Evolutionary conservation across 2,888 invertebrate species (phyloP).

Genomic region (Mythimna loreyi): DNA sequence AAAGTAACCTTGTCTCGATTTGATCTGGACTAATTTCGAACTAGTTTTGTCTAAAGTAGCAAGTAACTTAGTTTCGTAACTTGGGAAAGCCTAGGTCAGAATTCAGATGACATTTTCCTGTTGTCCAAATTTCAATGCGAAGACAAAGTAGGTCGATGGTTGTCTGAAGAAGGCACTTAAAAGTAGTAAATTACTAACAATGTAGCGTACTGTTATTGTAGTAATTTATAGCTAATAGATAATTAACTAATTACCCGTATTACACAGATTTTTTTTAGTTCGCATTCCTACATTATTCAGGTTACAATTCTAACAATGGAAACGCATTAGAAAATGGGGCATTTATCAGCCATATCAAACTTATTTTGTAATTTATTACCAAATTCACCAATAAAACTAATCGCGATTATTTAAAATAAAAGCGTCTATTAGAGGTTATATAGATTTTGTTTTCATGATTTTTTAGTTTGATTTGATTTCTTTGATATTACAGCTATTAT

Average conservation of each 20-base stretch:
- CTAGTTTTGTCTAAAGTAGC: conserved; percentile 7
- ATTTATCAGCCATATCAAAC: background rate
- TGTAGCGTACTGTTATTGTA: background rate
- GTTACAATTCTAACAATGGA: background rate
- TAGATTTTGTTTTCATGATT: too few species aligned
- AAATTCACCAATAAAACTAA: too few species aligned
- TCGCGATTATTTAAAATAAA: too few species aligned
- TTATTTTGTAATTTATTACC: too few species aligned
- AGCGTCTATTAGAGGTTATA: too few species aligned
- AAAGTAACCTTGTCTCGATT: conserved; percentile 32
- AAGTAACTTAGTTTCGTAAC: conserved; percentile 1
- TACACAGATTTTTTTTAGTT: background rate
- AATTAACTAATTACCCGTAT: conserved; percentile 25
- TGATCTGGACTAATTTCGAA: conserved; percentile 28
- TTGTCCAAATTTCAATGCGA: background rate
- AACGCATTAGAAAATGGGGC: conserved; percentile 5
- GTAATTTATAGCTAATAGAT: background rate
- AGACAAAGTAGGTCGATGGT: background rate
- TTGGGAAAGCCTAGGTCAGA: conserved; percentile 14
- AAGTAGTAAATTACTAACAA: background rate
- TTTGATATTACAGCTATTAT: too few species aligned
- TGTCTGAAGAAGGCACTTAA: background rate
- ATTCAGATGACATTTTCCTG: conserved; percentile 6
- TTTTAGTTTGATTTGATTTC: too few species aligned
- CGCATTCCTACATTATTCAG: background rate